Evolutionary conservation across 2,113 vertebrate species (phyloP).

Genomic region (Boulengerochromis microlepis): DNA sequence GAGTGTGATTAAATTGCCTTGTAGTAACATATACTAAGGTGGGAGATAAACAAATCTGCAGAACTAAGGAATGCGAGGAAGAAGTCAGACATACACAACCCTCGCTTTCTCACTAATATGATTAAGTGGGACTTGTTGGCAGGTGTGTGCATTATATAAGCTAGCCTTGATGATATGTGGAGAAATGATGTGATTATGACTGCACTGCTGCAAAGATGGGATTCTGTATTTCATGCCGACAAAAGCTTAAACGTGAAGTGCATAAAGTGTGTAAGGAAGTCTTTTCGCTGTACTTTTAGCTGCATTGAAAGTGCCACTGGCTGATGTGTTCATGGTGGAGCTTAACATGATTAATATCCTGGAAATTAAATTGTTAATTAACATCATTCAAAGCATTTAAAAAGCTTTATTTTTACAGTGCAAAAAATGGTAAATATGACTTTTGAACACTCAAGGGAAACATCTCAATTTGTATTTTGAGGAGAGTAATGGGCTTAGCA

Average conservation of each 20-base stretch:
- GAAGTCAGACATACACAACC: not conserved
- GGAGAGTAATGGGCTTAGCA: not conserved
- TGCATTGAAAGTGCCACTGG: not conserved
- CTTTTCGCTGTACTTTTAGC: not conserved
- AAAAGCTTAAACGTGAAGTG: conserved; percentile 2
- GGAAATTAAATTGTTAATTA: conserved; percentile 12
- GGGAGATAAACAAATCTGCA: not conserved
- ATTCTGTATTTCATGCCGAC: conserved; percentile 18
- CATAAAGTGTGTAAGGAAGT: not conserved
- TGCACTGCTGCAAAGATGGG: not conserved
- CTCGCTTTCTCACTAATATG: not conserved
- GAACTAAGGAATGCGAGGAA: not conserved
- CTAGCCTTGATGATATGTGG: conserved; percentile 6
- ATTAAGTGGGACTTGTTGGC: conserved; percentile 13
- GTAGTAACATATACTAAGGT: not conserved
- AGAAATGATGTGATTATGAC: conserved; percentile 1
- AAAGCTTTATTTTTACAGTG: not conserved
- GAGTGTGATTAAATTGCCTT: not conserved
- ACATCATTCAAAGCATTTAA: not conserved
- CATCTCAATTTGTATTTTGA: not conserved
- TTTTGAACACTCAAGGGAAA: not conserved
- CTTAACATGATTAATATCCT: conserved; percentile 9
- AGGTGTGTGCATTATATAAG: not conserved
- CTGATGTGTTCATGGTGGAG: not conserved
- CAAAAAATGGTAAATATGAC: not conserved